phyloP scores from a whole-genome alignment of 2,797 vertebrate genomes.

The Spea hammondii region DNA sequence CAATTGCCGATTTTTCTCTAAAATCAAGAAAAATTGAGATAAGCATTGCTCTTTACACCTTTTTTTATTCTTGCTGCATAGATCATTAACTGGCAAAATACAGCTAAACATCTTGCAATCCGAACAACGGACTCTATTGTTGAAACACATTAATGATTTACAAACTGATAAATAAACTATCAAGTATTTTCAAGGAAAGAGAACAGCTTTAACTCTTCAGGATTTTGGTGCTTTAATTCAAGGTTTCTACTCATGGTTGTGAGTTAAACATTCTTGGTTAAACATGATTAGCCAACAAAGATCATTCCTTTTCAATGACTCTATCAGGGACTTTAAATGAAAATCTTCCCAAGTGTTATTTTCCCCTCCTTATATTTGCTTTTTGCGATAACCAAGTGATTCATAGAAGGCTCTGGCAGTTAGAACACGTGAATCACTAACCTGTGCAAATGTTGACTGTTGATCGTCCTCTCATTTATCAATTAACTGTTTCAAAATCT shows the following conservation, averaged over 20 bases:
- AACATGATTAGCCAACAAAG: conserved; percentile 23
- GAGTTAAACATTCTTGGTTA: conserved; percentile 19
- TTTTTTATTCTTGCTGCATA: neutral
- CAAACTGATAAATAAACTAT: conserved; percentile 30
- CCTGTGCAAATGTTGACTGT: conserved; percentile 32
- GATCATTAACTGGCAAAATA: conserved; percentile 12
- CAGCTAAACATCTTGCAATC: conserved; percentile 37
- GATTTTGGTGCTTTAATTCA: conserved; percentile 32
- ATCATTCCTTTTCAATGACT: conserved; percentile 34
- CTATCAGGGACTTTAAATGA: conserved; percentile 41
- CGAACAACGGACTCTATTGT: conserved; percentile 42
- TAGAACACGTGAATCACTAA: conserved; percentile 39
- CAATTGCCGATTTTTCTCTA: neutral
- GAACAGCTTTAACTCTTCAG: conserved; percentile 23
- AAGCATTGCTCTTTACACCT: neutral
- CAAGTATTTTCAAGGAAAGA: conserved; percentile 36
- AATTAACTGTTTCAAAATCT: conserved; percentile 31
- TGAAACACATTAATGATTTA: conserved; percentile 41
- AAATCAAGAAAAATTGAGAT: neutral
- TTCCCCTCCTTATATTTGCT: conserved; percentile 28
- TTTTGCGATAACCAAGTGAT: conserved; percentile 41
- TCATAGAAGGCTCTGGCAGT: conserved; percentile 29
- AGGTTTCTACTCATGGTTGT: conserved; percentile 7
- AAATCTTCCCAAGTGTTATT: conserved; percentile 37
- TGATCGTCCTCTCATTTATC: conserved; percentile 24